Evolutionary conservation across 2,888 invertebrate species (phyloP).

Genomic region (Acanthosepion pharaonis): DNA sequence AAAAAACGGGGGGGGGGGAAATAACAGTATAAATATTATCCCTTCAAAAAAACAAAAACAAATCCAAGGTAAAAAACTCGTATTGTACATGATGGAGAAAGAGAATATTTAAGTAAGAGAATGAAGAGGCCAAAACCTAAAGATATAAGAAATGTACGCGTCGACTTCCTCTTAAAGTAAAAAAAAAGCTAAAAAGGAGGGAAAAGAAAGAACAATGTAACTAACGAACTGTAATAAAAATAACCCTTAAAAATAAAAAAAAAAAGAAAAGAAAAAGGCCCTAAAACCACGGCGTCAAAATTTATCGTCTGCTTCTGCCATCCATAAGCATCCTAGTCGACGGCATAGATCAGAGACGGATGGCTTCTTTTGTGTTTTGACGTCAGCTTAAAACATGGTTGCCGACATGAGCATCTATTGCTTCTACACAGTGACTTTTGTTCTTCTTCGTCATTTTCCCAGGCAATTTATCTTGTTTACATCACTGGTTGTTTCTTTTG

Average conservation of each 20-base stretch:
- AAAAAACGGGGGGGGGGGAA: too few relatives aligned
- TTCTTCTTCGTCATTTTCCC: constrained; percentile 6
- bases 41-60: too few relatives aligned
- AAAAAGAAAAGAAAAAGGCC: background rate
- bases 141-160: background rate
- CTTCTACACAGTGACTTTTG: background rate
- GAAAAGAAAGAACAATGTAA: background rate
- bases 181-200: background rate
- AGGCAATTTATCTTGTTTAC: constrained; percentile 23
- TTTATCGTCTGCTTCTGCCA: background rate
- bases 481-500: background rate
- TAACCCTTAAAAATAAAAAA: background rate
- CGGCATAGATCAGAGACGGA: constrained; percentile 22
- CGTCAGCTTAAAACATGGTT: background rate
- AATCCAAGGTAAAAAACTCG: background rate
- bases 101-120: background rate
- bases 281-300: background rate
- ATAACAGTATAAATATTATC: background rate
- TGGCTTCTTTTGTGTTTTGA: constrained; percentile 6
- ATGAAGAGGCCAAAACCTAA: background rate
- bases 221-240: background rate
- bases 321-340: background rate
- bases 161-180: background rate
- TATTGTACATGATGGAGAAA: background rate
- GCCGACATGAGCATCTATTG: background rate